Percentiles rank a stretch among this genome's conserved stretches.
These are phyloP conservation scores for Nyctibius bracteatus DNA, from an alignment of 2,113 vertebrate species.

Conservation along the genomic window DNA sequence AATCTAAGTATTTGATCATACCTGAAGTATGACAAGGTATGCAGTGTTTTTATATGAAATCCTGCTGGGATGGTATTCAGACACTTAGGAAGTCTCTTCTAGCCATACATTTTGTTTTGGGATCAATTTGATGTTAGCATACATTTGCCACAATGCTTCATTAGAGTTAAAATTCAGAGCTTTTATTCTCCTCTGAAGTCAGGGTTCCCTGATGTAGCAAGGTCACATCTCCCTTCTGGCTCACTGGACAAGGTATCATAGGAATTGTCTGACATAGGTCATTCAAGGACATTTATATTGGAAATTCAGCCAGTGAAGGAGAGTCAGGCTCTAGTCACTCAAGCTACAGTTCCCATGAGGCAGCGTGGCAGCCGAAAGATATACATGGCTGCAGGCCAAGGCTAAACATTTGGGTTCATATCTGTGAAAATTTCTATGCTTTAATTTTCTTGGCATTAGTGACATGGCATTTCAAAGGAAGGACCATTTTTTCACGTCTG, in stretches of 20 bases:
- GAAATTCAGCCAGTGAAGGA: background rate
- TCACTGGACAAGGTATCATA: background rate
- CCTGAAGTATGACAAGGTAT: background rate
- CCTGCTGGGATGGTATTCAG: background rate
- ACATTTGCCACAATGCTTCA: background rate
- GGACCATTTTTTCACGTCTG: background rate
- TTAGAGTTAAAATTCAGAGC: background rate
- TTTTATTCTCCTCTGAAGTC: background rate
- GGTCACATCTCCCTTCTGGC: background rate
- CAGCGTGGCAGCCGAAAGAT: background rate
- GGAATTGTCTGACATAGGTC: background rate
- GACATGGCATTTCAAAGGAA: background rate
- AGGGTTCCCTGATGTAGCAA: background rate
- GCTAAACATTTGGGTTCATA: background rate
- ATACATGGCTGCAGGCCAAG: background rate
- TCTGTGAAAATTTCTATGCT: background rate
- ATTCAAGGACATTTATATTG: background rate
- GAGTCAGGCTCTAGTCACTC: background rate
- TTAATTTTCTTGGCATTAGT: background rate
- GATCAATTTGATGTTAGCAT: background rate
- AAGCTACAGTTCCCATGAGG: background rate
- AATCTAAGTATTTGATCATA: background rate
- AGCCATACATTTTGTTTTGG: background rate
- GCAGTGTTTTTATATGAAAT: background rate
- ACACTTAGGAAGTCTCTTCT: background rate